Base-by-base conservation (phyloP, 2,797 vertebrate genomes). In the Cyprinodon diabolis region DNA sequence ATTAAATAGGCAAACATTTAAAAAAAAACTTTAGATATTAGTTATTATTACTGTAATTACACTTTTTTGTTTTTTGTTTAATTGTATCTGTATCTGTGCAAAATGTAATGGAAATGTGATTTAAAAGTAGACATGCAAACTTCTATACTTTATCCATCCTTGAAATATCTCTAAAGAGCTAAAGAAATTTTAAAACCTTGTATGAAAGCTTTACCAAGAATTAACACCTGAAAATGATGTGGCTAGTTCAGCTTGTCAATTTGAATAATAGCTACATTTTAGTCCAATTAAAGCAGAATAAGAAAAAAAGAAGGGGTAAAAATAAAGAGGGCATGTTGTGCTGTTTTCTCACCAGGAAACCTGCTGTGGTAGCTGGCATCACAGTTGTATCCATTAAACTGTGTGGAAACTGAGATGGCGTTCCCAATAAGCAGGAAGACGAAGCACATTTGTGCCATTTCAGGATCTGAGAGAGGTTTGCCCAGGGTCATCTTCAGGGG, bases 351-450 rank as follows among this genome's bases (percentile, higher is more conserved):
- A 99, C 98, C 97, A 88, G 98, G 98, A 93, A 98, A 99, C 90
- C 98, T 96, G 94, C 97, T 99, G 93, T 99, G 98, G 86, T 96
- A 94, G 91, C 89, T 97, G 84, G 97, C 94, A 79, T 99, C 97
- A 89, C 98, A 99, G 91, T 99, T 99, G 93, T 97, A 99, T 84
- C 98, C 96, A 81, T 98, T 99, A 91, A 99, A 99, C 91, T 99
- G 98, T 76, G 97, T 86, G 72, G 94, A 92, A 82, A 95, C 95
- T 6, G 94, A 93, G 74, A 94, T 83, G 62, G 95, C 89, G 90
- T 93, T 94, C 89, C 93, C 90, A 79, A 91, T 94, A 92, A 98
- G 92, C 89, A 98, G 91, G 87, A 97, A 88, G 90, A 96, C 81
- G 80, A 97, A 87, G 95, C 93, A 94, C 95, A 94, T 84, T 85